Evolutionary conservation across 2,888 invertebrate species (phyloP), one percentile per base, ranked within the genome.

Genomic region (Drosophila borborema): DNA sequence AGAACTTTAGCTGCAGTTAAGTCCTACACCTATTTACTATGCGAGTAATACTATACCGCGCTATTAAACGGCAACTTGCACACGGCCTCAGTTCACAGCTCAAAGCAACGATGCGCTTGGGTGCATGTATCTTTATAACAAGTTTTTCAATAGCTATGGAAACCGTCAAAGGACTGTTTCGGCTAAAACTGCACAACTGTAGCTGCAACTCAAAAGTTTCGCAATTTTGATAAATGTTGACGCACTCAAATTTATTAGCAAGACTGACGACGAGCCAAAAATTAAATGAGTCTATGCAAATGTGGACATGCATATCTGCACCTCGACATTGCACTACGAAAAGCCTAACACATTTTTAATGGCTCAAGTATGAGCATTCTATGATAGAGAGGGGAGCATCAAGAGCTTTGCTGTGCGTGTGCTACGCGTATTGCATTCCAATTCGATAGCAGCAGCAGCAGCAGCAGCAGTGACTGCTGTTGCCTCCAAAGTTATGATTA

Each of bases 401-500:
- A 9, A 3, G 0, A 6, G 31, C 20, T 16, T n/a, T 12, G 18
- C 9, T 6, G 20, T 9, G 34, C 41, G 41, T 40, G 20, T 14
- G 46, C 23, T 38, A 76, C 77, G 64, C 49, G 54, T 51, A 80
- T 66, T 72, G 78, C 77, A 77, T 58, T 64, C 54, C 54, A 28
- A 54, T 40, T 38, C 38, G 23, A 16, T 51, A 64, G 54, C 69
- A 67, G 63, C 56, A 63, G 58, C 72, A 64, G 63, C 48, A 31
- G 72, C 69, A 60, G 53, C 54, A 53, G 54, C 49, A 60, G 62
- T 1, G 2, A 12, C 84, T 55, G 64, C 55, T 59, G 73, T 79
- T 1, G 28, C 28, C 80, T 72, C 70, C 80, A 88, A 88, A 89
- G 90, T 90, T 90, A 88, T 89, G 91, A 89, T 89, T 90, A 90